Conservation (phyloP, 2,797 vertebrate species). For the Catostomus latipinnis region DNA sequence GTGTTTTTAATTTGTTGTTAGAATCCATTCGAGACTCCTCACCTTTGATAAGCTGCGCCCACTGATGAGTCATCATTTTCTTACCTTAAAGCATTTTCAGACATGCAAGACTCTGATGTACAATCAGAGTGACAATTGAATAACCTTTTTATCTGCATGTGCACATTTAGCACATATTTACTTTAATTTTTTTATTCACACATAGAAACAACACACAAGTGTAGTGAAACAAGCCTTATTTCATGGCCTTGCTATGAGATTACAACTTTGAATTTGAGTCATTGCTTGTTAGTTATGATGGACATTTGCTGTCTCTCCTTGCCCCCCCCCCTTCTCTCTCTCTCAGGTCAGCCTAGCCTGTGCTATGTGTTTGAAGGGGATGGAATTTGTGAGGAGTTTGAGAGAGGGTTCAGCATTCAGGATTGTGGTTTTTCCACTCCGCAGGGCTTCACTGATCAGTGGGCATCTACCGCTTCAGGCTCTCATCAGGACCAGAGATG, state of each 20-base stretch:
- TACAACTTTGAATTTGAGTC: slow-evolving; percentile 11
- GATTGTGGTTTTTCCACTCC: slow-evolving; percentile 91
- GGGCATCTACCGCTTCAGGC: slow-evolving; percentile 84
- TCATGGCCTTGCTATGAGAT: no score
- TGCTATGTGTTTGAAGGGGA: slow-evolving; percentile 91
- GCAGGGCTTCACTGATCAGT: slow-evolving; percentile 85
- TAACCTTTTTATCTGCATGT: background rate
- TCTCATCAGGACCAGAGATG: slow-evolving; percentile 86
- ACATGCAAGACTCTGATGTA: slow-evolving; percentile 37
- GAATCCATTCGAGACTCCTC: slow-evolving; percentile 20
- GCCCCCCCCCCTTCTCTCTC: background rate
- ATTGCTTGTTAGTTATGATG: slow-evolving; percentile 28
- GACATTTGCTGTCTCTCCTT: background rate
- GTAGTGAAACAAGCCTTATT: no score
- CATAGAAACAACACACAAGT: no score
- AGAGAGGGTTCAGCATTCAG: slow-evolving; percentile 79
- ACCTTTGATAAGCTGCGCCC: slow-evolving; percentile 48
- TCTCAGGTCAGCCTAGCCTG: slow-evolving; percentile 89
- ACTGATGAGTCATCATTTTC: slow-evolving; percentile 48
- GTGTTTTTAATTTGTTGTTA: slow-evolving; percentile 55
- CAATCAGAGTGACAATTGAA: slow-evolving; percentile 30
- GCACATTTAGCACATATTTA: slow-evolving; percentile 9
- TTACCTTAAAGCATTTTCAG: slow-evolving; percentile 37
- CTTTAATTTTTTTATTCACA: no score
- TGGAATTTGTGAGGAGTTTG: slow-evolving; percentile 88